phyloP scores from a whole-genome alignment of 2,797 vertebrate genomes.

The Chlorospingus flavigularis region DNA sequence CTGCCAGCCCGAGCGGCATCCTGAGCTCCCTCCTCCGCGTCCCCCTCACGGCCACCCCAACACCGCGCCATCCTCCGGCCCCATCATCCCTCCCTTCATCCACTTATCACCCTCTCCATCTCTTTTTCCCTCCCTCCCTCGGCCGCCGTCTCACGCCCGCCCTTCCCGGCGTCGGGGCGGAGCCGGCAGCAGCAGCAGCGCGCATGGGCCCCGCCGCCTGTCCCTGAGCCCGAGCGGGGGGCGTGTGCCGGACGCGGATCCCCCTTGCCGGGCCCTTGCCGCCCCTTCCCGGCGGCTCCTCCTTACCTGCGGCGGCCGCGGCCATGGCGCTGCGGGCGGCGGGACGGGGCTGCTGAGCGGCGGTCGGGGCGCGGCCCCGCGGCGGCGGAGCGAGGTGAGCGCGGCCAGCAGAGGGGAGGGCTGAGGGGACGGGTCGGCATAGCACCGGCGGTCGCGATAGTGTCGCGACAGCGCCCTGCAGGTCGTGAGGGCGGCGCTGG shows the following conservation, averaged over 20 bases:
- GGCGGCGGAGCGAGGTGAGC: background rate
- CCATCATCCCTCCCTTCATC: fast-evolving
- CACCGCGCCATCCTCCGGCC: background rate
- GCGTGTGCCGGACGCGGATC: background rate
- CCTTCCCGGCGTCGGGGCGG: background rate
- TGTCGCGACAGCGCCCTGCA: background rate
- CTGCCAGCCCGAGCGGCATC: background rate
- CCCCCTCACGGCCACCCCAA: background rate
- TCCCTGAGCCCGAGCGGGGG: background rate
- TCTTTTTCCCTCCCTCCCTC: background rate
- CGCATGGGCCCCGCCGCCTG: background rate
- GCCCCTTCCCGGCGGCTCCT: background rate
- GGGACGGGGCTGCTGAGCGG: background rate
- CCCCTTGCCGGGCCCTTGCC: background rate
- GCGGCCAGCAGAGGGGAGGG: background rate
- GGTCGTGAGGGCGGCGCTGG: background rate
- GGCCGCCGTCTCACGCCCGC: background rate
- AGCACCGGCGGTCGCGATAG: background rate
- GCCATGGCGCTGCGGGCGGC: background rate
- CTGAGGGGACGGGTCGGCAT: background rate
- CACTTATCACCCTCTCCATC: background rate
- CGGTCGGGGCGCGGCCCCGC: background rate
- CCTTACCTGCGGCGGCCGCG: background rate
- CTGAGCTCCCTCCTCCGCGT: background rate
- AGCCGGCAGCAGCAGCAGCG: background rate